Evolutionary conservation across 2,113 vertebrate species (phyloP).

Genomic region (Podarcis cretensis): DNA sequence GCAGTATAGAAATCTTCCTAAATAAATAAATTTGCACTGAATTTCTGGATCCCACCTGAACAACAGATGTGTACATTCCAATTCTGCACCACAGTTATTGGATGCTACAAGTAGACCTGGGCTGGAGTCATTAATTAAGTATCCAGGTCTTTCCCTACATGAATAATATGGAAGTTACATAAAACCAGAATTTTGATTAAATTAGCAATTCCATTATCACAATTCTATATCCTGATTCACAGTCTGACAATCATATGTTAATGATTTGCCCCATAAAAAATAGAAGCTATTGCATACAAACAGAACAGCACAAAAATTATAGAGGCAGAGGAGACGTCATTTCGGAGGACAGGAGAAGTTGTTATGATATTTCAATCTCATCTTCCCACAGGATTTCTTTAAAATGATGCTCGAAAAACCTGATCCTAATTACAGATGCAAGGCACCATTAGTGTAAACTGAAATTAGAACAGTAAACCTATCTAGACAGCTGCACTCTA

Average conservation of each 20-base stretch:
- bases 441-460: constrained; percentile 3
- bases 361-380: background rate
- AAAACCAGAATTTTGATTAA: background rate
- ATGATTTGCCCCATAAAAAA: background rate
- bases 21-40: background rate
- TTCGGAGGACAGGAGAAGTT: background rate
- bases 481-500: background rate
- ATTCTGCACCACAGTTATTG: background rate
- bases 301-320: background rate
- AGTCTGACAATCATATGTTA: background rate
- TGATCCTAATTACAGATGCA: constrained; percentile 7
- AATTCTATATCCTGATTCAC: background rate
- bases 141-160: background rate
- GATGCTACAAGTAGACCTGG: background rate
- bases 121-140: too few species aligned
- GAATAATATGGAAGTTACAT: background rate
- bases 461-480: constrained; percentile 14
- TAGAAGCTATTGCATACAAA: background rate
- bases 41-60: background rate
- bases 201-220: background rate
- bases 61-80: background rate
- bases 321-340: too few species aligned
- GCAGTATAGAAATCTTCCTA: too few species aligned
- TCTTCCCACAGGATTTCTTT: constrained; percentile 8
- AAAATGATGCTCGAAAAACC: background rate